phyloP scores from a whole-genome alignment of 2,113 vertebrate species.

The Nothobranchius kuhntae region DNA sequence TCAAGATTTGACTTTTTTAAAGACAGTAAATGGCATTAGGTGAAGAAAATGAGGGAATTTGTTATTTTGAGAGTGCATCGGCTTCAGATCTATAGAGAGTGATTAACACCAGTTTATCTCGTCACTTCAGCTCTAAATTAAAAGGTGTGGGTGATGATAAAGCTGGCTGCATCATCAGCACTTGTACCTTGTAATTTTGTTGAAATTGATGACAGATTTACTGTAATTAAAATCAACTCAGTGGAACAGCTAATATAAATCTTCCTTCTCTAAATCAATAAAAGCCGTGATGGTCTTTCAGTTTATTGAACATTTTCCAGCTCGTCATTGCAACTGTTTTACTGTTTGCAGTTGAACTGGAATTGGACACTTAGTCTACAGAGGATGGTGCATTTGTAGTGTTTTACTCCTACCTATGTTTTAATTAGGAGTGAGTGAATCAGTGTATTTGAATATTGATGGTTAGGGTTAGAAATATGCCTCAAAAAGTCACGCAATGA shows the following conservation, averaged over 20 bases:
- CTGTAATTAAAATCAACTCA: slow-evolving; percentile 16
- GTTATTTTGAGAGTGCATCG: neutral
- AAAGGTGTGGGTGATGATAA: neutral
- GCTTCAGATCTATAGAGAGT: slow-evolving; percentile 4
- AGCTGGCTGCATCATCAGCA: slow-evolving; percentile 2
- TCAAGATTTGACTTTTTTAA: too few relatives aligned
- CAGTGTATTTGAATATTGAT: neutral
- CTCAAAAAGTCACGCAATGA: too few relatives aligned
- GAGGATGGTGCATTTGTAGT: neutral
- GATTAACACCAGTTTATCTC: neutral
- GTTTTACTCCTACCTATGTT: neutral
- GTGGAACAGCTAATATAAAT: slow-evolving; percentile 1
- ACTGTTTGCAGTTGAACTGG: neutral
- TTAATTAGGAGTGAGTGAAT: neutral
- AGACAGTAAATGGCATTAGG: slow-evolving; percentile 1
- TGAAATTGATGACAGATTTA: slow-evolving; percentile 11
- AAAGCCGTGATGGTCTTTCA: neutral
- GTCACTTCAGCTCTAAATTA: slow-evolving; percentile 1
- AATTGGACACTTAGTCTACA: slow-evolving; percentile 3
- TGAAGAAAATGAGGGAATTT: slow-evolving; percentile 12
- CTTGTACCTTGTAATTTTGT: slow-evolving; percentile 1
- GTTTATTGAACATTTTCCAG: neutral
- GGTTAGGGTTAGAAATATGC: neutral
- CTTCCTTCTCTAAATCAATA: neutral
- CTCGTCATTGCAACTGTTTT: neutral